Base-by-base conservation (phyloP, 2,888 invertebrate genomes). In the Ormyrus pomaceus region DNA sequence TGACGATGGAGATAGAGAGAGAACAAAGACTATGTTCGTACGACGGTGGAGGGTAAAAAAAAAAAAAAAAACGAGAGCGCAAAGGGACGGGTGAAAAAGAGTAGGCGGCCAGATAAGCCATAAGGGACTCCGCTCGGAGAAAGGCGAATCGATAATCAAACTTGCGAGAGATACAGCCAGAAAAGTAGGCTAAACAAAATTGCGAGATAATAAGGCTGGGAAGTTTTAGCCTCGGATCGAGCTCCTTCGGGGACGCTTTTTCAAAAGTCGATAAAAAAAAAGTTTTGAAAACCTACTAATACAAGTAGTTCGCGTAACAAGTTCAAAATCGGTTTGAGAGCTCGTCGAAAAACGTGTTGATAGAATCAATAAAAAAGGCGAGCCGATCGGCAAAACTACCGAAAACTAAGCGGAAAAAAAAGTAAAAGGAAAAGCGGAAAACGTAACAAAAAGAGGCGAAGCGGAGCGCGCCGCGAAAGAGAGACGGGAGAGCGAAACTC, bases 1-100 rank as follows among this genome's bases (percentile, higher is more conserved):
- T 83, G 45, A 55, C n/a, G 6, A n/a, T 11, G 83, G 85, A 84
- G 84, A 83, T 83, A 82, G 83, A 83, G 11, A 70, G 9, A 46
- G 80, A 77, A 77, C 80, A 77, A 80, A 80, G 80, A 80, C 56
- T 53, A 19, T 19, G 51, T 51, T 73, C 74, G 74, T 64, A 70
- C 45, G 76, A 70, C 19, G 19, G 19, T 70, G 55, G 76, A 70
- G 76, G 69, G 46, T 64, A 56, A 61, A 62, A 61, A 71, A 71
- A 69, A 75, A 68, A 19, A 19, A 50, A 19, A 13, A 48, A 59
- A 50, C 11, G 48, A 50, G 13, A 65, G 46, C 45, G 8, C 55
- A 68, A 11, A 48, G 11, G 59, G 19, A 19, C 19, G 50, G 46
- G 65, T 55, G 55, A 74, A 66, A 58, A 51, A 53, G 46, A 66